Percentiles rank a stretch among this genome's conserved stretches.
Conservation (phyloP, 2,888 invertebrate genomes). For the Mellilla xanthometata region DNA sequence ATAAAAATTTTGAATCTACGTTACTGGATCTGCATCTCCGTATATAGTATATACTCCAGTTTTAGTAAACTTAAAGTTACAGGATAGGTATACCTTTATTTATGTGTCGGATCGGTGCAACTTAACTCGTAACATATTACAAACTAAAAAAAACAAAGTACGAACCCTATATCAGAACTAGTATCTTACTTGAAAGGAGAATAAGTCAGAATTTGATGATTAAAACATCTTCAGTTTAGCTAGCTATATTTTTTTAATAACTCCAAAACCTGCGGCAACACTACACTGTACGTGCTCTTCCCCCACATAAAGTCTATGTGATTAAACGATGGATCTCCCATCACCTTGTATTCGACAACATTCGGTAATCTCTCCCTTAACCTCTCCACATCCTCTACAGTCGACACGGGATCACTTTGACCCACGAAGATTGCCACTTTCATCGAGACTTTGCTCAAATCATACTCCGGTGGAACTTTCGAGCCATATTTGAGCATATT, state of each 20-base stretch:
- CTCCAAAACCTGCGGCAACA: slow-evolving; percentile 34
- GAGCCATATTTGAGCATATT: slow-evolving; percentile 34
- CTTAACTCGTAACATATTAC: no score
- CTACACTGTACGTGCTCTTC: slow-evolving; percentile 27
- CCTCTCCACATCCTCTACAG: slow-evolving; percentile 34
- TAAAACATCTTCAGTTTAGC: no score
- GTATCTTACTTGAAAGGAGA: no score
- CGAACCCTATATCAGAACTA: no score
- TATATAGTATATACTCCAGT: no score
- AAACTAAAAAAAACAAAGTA: no score
- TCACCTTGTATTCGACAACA: slow-evolving; percentile 34
- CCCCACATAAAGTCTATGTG: slow-evolving; percentile 43
- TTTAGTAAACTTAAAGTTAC: no score
- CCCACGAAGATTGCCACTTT: slow-evolving; percentile 33
- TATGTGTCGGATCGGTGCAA: no score
- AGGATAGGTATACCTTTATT: no score
- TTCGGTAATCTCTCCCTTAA: slow-evolving; percentile 35
- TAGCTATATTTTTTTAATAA: slow-evolving; percentile 27
- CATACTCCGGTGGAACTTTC: slow-evolving; percentile 29
- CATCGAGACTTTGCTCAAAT: slow-evolving; percentile 26
- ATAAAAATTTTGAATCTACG: no score
- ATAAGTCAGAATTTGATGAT: no score
- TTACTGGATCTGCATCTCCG: no score
- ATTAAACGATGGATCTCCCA: slow-evolving; percentile 32
- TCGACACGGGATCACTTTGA: slow-evolving; percentile 38